Evolutionary conservation across 23 tunicate species (phyloP).

Genomic region (Botrylloides violaceus): DNA sequence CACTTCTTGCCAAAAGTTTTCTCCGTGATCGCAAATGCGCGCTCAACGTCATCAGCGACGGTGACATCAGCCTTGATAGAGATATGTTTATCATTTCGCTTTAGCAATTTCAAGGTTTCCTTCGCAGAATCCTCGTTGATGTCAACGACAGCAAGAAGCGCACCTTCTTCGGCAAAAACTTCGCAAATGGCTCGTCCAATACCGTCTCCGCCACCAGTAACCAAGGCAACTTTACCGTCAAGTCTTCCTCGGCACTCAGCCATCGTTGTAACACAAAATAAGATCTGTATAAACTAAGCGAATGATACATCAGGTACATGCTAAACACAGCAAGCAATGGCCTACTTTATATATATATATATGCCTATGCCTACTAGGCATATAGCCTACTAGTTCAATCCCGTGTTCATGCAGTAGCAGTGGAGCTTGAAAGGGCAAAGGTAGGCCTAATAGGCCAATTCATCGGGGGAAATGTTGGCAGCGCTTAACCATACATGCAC

Average conservation of each 20-base stretch:
- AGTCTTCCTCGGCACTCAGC: background rate
- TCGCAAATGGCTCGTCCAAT: conserved; percentile 11
- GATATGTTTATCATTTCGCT: background rate
- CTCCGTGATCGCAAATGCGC: background rate
- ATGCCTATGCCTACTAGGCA: too few species aligned
- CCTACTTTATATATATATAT: too few species aligned
- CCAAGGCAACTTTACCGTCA: background rate
- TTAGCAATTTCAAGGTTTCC: background rate
- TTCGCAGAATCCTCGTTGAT: background rate
- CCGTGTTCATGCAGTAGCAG: too few species aligned
- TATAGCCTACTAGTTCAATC: too few species aligned
- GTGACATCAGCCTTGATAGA: background rate
- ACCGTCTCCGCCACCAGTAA: conserved; percentile 9
- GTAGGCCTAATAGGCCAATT: too few species aligned
- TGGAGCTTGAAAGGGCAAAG: too few species aligned
- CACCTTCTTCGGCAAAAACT: conserved; percentile 17
- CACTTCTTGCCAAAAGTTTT: background rate
- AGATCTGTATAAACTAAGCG: too few species aligned
- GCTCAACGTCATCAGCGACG: background rate
- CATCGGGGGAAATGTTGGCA: too few species aligned
- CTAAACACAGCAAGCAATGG: too few species aligned
- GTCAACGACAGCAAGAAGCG: background rate
- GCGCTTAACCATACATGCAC: too few species aligned
- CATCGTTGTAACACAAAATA: background rate
- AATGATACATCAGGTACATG: too few species aligned